These are phyloP conservation scores for Cryptomyrus ogoouensis DNA, from an alignment of 2,113 vertebrate species.

Conservation along the genomic window DNA sequence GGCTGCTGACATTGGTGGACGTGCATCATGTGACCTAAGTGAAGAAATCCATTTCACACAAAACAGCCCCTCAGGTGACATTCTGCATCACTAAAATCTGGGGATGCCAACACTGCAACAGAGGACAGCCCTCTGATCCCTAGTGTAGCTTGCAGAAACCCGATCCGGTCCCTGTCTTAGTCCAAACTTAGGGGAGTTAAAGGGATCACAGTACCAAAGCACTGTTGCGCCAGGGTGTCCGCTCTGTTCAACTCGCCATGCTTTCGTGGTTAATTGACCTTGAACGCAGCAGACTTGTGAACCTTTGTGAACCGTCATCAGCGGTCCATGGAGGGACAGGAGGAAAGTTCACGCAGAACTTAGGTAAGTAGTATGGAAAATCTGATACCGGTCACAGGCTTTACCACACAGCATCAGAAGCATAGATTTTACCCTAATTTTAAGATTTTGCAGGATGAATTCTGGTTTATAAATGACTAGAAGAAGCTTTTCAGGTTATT, in stretches of 20 bases:
- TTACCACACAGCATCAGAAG: neutral
- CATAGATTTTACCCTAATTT: neutral
- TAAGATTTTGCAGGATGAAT: neutral
- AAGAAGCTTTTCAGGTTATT: neutral
- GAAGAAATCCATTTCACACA: neutral
- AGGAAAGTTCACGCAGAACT: neutral
- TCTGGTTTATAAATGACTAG: neutral
- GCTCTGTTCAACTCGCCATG: neutral
- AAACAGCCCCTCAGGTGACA: neutral
- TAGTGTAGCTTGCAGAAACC: neutral
- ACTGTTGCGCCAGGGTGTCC: neutral
- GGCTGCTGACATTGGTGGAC: neutral
- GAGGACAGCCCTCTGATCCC: neutral
- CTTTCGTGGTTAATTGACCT: slow-evolving; percentile 1
- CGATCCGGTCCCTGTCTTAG: neutral
- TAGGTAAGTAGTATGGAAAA: neutral
- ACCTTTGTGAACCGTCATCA: neutral
- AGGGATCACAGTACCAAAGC: neutral
- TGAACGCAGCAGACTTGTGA: neutral
- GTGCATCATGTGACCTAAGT: neutral
- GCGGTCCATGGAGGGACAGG: neutral
- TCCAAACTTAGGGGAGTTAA: slow-evolving; percentile 18
- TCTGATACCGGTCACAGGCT: neutral
- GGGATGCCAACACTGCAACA: neutral
- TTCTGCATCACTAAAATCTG: neutral